A percentile compares a stretch with the other conserved stretches of the same genome.
Conservation (phyloP, 2,113 vertebrate genomes). For the Labrus mixtus region DNA sequence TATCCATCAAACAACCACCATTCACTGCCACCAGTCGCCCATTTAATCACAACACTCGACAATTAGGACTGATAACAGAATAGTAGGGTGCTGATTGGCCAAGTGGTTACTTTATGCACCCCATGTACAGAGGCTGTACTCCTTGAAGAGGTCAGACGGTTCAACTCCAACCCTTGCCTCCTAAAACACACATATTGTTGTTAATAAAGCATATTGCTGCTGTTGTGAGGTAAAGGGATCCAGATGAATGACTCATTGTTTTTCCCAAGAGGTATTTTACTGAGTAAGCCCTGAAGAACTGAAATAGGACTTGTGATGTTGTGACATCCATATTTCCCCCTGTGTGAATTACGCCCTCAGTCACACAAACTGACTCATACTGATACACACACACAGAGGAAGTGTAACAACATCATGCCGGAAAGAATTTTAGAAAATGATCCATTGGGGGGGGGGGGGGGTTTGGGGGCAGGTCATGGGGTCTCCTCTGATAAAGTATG, state of each 20-base stretch:
- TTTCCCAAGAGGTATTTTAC: background rate
- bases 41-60: too few species aligned
- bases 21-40: background rate
- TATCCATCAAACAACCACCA: background rate
- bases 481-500: constrained; percentile 41
- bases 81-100: too few species aligned
- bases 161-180: too few species aligned
- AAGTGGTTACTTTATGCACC: too few species aligned
- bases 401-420: constrained; percentile 24
- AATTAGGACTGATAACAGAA: too few species aligned
- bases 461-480: constrained; percentile 6
- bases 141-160: too few species aligned
- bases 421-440: constrained; percentile 43
- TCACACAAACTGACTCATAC: too few species aligned
- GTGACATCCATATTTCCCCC: background rate
- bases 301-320: background rate
- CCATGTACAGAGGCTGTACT: too few species aligned
- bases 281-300: background rate
- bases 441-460: constrained; percentile 6
- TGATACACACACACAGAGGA: constrained; percentile 29
- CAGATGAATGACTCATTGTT: background rate
- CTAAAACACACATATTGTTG: background rate
- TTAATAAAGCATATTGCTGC: background rate
- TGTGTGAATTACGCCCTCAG: background rate
- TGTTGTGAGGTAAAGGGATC: background rate